A percentile compares a stretch with the other conserved stretches of the same genome.
phyloP scores from a whole-genome alignment of 2,797 vertebrate genomes.

The Amblyraja radiata region DNA sequence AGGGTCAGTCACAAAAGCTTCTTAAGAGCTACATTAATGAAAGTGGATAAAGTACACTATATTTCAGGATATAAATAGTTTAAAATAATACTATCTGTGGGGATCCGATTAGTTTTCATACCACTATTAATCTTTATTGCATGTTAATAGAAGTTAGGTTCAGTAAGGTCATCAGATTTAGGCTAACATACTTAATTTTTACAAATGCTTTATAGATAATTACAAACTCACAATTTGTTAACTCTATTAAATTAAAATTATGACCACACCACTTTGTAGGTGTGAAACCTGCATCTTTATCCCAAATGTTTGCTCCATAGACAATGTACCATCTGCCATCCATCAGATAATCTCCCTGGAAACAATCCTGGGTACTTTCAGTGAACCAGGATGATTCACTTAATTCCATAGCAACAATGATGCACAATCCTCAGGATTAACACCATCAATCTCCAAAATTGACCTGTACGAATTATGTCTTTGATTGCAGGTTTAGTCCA shows the following conservation, averaged over 20 bases:
- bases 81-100: not conserved
- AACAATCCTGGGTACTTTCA: conserved; percentile 42
- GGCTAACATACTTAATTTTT: not conserved
- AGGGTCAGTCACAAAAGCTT: not conserved
- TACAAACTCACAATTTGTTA: not conserved
- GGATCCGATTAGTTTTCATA: not conserved
- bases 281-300: not conserved
- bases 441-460: conserved; percentile 40
- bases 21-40: not conserved
- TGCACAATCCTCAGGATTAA: conserved; percentile 43
- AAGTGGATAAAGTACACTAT: not conserved
- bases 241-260: not conserved
- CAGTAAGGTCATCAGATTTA: not conserved
- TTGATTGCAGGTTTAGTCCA: conserved; percentile 36
- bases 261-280: not conserved
- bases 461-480: conserved; percentile 40
- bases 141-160: not conserved
- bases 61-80: not conserved
- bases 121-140: not conserved
- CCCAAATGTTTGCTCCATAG: conserved; percentile 1
- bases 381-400: conserved; percentile 40
- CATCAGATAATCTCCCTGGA: conserved; percentile 44
- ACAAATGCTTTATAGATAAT: not conserved
- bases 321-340: conserved; percentile 50
- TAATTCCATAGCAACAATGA: conserved; percentile 51